phyloP scores from a whole-genome alignment of 2,113 vertebrate species.

The Narcine bancroftii region DNA sequence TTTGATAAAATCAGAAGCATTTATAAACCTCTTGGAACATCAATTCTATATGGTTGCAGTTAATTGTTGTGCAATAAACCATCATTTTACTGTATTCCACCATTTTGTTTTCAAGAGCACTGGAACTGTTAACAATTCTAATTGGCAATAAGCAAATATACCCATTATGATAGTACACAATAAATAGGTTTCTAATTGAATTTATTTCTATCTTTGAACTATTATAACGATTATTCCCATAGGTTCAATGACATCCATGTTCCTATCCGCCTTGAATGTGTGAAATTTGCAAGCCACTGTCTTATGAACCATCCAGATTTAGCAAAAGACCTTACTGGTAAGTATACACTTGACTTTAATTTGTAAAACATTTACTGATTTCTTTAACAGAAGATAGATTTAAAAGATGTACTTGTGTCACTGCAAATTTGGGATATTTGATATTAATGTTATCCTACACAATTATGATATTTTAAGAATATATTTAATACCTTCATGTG shows the following conservation, averaged over 20 bases:
- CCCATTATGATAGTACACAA: background rate
- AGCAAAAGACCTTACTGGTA: slow-evolving; percentile 95
- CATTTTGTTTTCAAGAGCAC: background rate
- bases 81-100: background rate
- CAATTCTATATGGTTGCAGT: background rate
- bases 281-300: slow-evolving; percentile 97
- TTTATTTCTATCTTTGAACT: background rate
- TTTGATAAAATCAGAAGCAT: no score
- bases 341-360: slow-evolving; percentile 4
- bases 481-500: background rate
- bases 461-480: background rate
- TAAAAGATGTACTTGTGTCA: background rate
- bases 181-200: background rate
- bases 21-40: no score
- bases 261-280: slow-evolving; percentile 93
- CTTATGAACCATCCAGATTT: slow-evolving; percentile 97
- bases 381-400: background rate
- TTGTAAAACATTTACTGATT: background rate
- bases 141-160: background rate
- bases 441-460: background rate
- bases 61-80: background rate
- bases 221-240: slow-evolving; percentile 16
- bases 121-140: background rate
- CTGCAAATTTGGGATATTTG: background rate
- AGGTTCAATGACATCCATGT: slow-evolving; percentile 99